Base-by-base conservation (phyloP, 2,888 invertebrate species). In the Aporophyla lueneburgensis region DNA sequence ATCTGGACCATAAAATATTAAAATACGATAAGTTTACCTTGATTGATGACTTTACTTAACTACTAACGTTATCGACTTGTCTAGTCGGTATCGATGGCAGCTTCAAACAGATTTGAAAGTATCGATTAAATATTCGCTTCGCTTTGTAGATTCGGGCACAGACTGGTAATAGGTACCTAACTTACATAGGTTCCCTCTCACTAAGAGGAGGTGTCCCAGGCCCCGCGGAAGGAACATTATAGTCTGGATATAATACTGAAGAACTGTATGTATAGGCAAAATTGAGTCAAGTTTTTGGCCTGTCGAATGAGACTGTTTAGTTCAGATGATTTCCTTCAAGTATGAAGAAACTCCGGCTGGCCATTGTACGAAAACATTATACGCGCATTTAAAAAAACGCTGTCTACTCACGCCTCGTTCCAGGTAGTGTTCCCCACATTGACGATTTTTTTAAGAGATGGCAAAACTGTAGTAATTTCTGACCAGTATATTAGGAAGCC, bases 41-140 rank as follows among this genome's bases (percentile, higher is more conserved):
- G 14, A 43, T 24, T 53, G 14, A 43, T 65, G 24, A 40, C 49
- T 40, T 16, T 10, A 58, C 27, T 46, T 66, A 63, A 63, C 63
- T 40, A 59, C 4, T 19, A 24, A 63, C 24, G 7, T 33, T 51
- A 78, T 71, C 19, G 46, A 14, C 24, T 53, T 21, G 58, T 24
- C 27, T 21, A 40, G 19, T 56, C 24, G 61, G 46, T 75, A 61
- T 61, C 56, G n/a, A 76, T 67, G 59, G 56, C 33, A 70, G 67
- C 66, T 56, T 76, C 46, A 70, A 73, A 82, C 16, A 53, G 24
- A 70, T 67, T 56, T 40, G 9, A 40, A 51, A 21, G 56, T 14
- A 73, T 68, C 40, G 59, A 79, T 69, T 54, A 54, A 59, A 49
- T 43, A 33, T 14, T 21, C 46, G 7, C 46, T 46, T 66, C 27